These are phyloP conservation scores for Coluber constrictor DNA, from an alignment of 2,797 vertebrate genomes.

Conservation along the genomic window DNA sequence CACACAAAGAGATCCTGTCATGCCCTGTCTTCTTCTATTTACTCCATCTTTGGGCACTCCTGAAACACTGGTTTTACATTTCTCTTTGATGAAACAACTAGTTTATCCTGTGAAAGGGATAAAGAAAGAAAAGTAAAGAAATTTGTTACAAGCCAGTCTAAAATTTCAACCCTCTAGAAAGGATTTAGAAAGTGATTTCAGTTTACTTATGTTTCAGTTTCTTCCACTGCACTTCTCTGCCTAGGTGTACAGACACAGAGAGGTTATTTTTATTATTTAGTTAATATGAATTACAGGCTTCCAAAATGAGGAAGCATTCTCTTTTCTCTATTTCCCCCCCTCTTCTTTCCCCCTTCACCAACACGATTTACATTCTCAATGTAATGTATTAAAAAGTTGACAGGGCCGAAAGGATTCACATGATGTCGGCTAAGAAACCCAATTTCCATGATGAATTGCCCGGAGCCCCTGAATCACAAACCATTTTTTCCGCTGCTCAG, in stretches of 20 bases:
- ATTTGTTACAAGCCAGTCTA: slow-evolving; percentile 56
- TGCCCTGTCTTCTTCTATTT: slow-evolving; percentile 38
- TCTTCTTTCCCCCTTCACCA: slow-evolving; percentile 75
- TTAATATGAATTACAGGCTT: slow-evolving; percentile 78
- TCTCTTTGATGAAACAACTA: slow-evolving; percentile 46
- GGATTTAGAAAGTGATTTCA: slow-evolving; percentile 64
- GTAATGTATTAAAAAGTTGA: slow-evolving; percentile 99
- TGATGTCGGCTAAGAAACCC: slow-evolving; percentile 99
- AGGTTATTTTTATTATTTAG: slow-evolving; percentile 71
- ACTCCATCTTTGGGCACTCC: slow-evolving; percentile 52
- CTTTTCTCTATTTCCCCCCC: slow-evolving; percentile 49
- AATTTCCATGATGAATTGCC: slow-evolving; percentile 99
- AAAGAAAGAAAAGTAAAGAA: slow-evolving; percentile 61
- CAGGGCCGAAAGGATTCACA: slow-evolving; percentile 99
- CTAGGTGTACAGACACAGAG: slow-evolving; percentile 52
- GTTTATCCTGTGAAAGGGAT: slow-evolving; percentile 54
- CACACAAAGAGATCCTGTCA: not conserved
- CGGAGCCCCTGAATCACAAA: slow-evolving; percentile 99
- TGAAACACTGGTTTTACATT: slow-evolving; percentile 42
- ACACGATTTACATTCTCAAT: slow-evolving; percentile 99
- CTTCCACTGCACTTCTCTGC: slow-evolving; percentile 45
- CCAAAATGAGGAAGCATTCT: slow-evolving; percentile 76
- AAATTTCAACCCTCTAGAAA: slow-evolving; percentile 59
- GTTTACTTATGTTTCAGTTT: slow-evolving; percentile 64
- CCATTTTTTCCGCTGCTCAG: slow-evolving; percentile 91